Evolutionary conservation across 2,113 vertebrate genomes (phyloP).

Genomic region (Plestiodon gilberti): DNA sequence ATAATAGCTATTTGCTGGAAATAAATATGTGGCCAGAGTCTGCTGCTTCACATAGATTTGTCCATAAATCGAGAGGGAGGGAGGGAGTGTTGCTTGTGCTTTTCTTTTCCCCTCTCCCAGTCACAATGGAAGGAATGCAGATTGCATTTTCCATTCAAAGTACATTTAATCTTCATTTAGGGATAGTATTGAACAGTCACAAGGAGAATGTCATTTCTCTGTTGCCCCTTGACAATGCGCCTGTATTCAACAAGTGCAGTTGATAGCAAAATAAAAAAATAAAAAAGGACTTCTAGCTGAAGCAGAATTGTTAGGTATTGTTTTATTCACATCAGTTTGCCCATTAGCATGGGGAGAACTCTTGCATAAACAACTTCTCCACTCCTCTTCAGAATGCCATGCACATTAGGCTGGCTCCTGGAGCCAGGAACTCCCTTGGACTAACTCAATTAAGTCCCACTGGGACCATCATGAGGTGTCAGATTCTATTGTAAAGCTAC

Average conservation of each 20-base stretch:
- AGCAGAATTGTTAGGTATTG: no score
- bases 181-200: slow-evolving; percentile 56
- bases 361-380: no score
- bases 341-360: no score
- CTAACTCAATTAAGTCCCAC: no score
- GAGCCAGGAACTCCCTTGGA: no score
- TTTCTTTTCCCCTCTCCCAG: slow-evolving; percentile 58
- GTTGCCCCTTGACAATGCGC: slow-evolving; percentile 53
- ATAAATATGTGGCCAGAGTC: slow-evolving; percentile 41
- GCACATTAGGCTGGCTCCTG: no score
- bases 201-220: slow-evolving; percentile 68
- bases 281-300: slow-evolving; percentile 60
- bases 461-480: no score
- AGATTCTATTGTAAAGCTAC: no score
- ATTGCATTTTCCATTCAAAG: slow-evolving; percentile 67
- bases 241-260: slow-evolving; percentile 65
- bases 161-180: slow-evolving; percentile 69
- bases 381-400: no score
- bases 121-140: slow-evolving; percentile 51
- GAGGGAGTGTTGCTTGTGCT: neutral
- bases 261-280: slow-evolving; percentile 31
- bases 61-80: slow-evolving; percentile 44
- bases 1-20: slow-evolving; percentile 52
- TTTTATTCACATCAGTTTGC: no score
- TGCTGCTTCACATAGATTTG: slow-evolving; percentile 48